Evolutionary conservation across 2,113 vertebrate genomes (phyloP).

Genomic region (Vidua macroura): DNA sequence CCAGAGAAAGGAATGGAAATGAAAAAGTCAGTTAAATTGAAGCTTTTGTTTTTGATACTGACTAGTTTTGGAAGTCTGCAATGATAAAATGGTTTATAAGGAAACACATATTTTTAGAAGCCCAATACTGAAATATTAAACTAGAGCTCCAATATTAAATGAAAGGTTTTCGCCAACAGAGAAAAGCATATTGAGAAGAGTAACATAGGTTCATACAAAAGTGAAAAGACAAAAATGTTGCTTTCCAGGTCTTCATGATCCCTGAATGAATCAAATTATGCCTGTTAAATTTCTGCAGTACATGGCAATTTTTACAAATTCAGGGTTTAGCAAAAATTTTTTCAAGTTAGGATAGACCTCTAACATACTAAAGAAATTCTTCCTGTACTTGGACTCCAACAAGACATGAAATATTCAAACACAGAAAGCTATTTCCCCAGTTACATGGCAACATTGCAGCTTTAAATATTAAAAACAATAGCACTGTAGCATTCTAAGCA

Average conservation of each 20-base stretch:
- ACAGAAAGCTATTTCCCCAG: slow-evolving; percentile 31
- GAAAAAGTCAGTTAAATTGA: background rate
- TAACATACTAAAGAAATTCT: slow-evolving; percentile 28
- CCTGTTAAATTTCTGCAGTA: background rate
- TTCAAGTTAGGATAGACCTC: background rate
- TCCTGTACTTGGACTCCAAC: slow-evolving; percentile 7
- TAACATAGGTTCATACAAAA: background rate
- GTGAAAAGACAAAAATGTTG: background rate
- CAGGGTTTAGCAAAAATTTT: slow-evolving; percentile 31
- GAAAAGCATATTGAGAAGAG: background rate
- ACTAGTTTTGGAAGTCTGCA: background rate
- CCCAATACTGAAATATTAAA: background rate
- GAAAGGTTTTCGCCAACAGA: background rate
- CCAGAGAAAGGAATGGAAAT: background rate
- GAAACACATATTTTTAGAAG: background rate
- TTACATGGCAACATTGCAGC: slow-evolving; percentile 25
- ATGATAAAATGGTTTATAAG: background rate
- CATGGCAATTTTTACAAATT: background rate
- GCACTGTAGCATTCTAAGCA: slow-evolving; percentile 22
- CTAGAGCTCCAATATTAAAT: background rate
- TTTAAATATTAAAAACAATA: slow-evolving; percentile 69
- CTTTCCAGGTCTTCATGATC: background rate
- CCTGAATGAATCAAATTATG: background rate
- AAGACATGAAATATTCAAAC: slow-evolving; percentile 66
- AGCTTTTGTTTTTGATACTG: background rate